A percentile compares a stretch with the other conserved stretches of the same genome.
Evolutionary conservation across 2,113 vertebrate species (phyloP).

Genomic region (Himantopus leucocephalus): DNA sequence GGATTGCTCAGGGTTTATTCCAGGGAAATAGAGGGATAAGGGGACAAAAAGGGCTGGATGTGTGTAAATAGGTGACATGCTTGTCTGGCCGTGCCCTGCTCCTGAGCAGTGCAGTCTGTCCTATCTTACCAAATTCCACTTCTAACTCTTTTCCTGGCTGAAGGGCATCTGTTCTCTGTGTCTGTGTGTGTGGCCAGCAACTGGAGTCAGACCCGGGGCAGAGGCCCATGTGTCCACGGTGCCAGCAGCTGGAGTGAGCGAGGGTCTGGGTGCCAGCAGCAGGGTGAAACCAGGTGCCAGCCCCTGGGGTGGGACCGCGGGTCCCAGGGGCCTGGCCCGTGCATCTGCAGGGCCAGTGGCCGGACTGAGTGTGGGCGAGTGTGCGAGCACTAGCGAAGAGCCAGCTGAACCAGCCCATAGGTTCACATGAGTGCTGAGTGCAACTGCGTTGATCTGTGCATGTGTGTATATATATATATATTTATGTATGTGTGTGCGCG

Average conservation of each 20-base stretch:
- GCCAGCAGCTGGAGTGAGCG: fast-evolving
- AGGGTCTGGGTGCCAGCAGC: neutral
- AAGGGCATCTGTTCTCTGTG: neutral
- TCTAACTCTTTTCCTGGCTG: neutral
- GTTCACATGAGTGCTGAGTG: neutral
- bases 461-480: neutral
- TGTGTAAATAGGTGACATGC: neutral
- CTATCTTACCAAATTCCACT: neutral
- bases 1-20: neutral
- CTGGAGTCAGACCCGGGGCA: neutral
- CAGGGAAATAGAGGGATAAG: neutral
- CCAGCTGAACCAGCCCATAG: neutral
- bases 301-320: fast-evolving
- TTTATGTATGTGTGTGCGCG: neutral
- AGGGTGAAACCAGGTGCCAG: neutral
- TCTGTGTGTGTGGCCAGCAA: neutral
- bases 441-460: neutral
- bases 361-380: fast-evolving
- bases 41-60: neutral
- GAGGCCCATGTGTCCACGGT: neutral
- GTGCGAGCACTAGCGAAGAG: neutral
- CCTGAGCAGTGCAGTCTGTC: neutral
- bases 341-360: neutral
- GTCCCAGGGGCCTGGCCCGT: neutral
- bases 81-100: neutral